phyloP scores from a whole-genome alignment of 1,140 invertebrate genomes.

The Drosophila baimaii region DNA sequence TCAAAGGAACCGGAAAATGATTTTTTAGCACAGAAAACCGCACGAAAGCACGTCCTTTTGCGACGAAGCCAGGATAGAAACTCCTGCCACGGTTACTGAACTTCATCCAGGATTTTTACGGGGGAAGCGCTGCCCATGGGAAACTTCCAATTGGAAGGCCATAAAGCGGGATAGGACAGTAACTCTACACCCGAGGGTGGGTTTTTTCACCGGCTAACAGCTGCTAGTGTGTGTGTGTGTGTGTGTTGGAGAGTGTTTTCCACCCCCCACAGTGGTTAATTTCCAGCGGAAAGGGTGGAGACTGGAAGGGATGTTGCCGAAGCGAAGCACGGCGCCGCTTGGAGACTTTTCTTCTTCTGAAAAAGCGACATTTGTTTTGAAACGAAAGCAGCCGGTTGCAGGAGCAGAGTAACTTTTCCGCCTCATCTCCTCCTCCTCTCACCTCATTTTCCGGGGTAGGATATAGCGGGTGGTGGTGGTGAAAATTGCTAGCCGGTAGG shows the following conservation, averaged over 20 bases:
- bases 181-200: slow-evolving; percentile 62
- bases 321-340: slow-evolving; percentile 8
- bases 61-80: slow-evolving; percentile 66
- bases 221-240: slow-evolving; percentile 47
- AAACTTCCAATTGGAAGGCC: slow-evolving; percentile 70
- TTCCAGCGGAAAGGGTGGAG: slow-evolving; percentile 41
- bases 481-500: slow-evolving; percentile 50
- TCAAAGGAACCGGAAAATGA: neutral
- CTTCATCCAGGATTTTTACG: slow-evolving; percentile 54
- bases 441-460: neutral
- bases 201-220: slow-evolving; percentile 60
- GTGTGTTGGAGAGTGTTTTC: slow-evolving; percentile 49
- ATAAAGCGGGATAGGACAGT: slow-evolving; percentile 56
- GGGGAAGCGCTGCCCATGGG: slow-evolving; percentile 43
- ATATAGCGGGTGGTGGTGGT: slow-evolving; percentile 11
- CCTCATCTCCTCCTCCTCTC: neutral
- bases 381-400: slow-evolving; percentile 62
- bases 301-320: slow-evolving; percentile 55
- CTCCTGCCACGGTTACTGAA: slow-evolving; percentile 70
- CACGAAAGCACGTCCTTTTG: slow-evolving; percentile 57
- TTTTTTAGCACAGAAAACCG: slow-evolving; percentile 10
- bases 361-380: slow-evolving; percentile 74
- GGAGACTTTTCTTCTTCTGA: slow-evolving; percentile 17
- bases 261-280: slow-evolving; percentile 55
- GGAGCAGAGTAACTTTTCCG: slow-evolving; percentile 33